Evolutionary conservation across 2,797 vertebrate species (phyloP).

Genomic region (Xiphorhynchus erythropygius): DNA sequence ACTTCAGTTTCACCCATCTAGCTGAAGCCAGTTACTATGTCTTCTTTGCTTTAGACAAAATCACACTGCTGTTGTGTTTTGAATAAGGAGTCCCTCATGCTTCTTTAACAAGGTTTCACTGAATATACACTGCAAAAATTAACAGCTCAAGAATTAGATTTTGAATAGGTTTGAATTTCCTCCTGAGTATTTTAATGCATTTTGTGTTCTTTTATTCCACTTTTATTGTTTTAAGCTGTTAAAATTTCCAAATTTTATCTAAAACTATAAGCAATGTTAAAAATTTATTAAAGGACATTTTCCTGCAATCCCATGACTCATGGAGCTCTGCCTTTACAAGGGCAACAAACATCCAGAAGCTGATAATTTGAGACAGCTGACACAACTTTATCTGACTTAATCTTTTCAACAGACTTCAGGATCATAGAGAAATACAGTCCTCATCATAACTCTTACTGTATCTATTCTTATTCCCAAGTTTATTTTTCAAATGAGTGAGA

Average conservation of each 20-base stretch:
- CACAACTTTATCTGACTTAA: background rate
- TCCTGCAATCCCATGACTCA: background rate
- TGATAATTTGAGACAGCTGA: background rate
- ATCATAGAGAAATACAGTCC: background rate
- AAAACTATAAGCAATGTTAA: background rate
- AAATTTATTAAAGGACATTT: background rate
- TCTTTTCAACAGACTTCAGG: background rate
- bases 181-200: background rate
- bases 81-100: background rate
- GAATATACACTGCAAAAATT: background rate
- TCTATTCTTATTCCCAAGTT: background rate
- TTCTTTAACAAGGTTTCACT: slow-evolving; percentile 1
- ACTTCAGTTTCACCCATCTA: background rate
- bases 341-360: background rate
- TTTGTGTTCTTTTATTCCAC: background rate
- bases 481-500: background rate
- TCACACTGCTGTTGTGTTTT: background rate
- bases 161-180: background rate
- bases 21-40: background rate
- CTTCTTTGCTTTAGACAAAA: background rate
- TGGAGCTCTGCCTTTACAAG: background rate
- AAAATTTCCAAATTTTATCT: background rate
- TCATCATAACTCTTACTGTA: background rate
- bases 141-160: background rate
- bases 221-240: background rate